These are phyloP conservation scores for Rallus limicola DNA, from an alignment of 2,113 vertebrate species.

Conservation along the genomic window DNA sequence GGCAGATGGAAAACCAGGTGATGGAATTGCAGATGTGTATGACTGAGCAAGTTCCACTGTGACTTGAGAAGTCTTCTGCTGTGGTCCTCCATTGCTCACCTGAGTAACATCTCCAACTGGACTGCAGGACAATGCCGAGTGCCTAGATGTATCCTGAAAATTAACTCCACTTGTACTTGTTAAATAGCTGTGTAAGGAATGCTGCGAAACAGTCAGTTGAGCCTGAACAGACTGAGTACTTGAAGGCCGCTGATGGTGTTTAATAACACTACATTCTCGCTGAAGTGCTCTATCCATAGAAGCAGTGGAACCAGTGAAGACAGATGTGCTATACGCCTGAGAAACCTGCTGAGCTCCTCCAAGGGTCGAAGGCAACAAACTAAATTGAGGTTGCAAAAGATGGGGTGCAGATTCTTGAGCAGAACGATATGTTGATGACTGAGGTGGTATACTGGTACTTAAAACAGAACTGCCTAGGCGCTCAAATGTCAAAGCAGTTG, in stretches of 20 bases:
- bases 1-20: constrained; percentile 82
- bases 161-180: constrained; percentile 81
- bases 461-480: constrained; percentile 85
- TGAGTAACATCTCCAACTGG: constrained; percentile 86
- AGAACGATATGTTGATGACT: constrained; percentile 98
- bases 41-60: constrained; percentile 85
- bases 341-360: constrained; percentile 83
- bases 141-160: constrained; percentile 89
- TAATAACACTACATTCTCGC: constrained; percentile 99
- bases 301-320: constrained; percentile 88
- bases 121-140: constrained; percentile 87
- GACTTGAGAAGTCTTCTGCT: constrained; percentile 86
- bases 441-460: constrained; percentile 87
- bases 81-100: constrained; percentile 84
- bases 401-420: constrained; percentile 98
- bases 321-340: constrained; percentile 86
- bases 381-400: constrained; percentile 95
- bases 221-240: constrained; percentile 88
- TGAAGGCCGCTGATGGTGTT: constrained; percentile 99
- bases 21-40: constrained; percentile 82
- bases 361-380: constrained; percentile 86
- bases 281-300: constrained; percentile 98
- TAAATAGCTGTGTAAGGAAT: constrained; percentile 91
- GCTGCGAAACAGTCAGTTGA: constrained; percentile 88
- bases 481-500: constrained; percentile 89